These are phyloP conservation scores for Eptesicus fuscus DNA, from an alignment of 2,113 vertebrate species.

Conservation along the genomic window DNA sequence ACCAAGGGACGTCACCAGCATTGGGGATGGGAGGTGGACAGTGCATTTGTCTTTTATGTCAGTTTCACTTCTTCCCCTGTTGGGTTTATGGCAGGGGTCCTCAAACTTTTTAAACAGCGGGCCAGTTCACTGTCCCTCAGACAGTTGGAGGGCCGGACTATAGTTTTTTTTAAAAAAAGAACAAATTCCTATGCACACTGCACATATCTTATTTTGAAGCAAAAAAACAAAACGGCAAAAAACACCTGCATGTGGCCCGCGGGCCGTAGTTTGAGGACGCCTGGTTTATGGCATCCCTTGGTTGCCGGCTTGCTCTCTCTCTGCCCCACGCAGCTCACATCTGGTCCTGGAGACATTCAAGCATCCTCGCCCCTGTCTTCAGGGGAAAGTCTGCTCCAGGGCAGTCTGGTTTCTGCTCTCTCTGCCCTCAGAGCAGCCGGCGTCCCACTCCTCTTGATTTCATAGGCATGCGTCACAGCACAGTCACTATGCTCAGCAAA, in stretches of 20 bases:
- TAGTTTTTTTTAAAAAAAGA: no score
- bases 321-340: background rate
- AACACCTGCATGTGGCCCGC: no score
- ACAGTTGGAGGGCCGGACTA: no score
- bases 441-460: background rate
- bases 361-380: no score
- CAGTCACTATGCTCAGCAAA: background rate
- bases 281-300: background rate
- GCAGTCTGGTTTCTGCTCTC: background rate
- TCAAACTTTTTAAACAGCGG: no score
- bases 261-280: no score
- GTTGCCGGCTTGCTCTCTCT: background rate
- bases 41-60: background rate
- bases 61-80: background rate
- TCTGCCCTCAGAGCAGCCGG: background rate
- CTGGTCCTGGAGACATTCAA: background rate
- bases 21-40: background rate
- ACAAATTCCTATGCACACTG: no score
- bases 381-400: background rate
- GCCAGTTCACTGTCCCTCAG: no score
- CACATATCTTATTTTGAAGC: no score
- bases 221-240: no score
- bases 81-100: background rate
- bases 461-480: background rate
- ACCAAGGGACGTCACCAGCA: background rate